Evolutionary conservation across 2,113 vertebrate genomes (phyloP).

Genomic region (Cnemophilus loriae): DNA sequence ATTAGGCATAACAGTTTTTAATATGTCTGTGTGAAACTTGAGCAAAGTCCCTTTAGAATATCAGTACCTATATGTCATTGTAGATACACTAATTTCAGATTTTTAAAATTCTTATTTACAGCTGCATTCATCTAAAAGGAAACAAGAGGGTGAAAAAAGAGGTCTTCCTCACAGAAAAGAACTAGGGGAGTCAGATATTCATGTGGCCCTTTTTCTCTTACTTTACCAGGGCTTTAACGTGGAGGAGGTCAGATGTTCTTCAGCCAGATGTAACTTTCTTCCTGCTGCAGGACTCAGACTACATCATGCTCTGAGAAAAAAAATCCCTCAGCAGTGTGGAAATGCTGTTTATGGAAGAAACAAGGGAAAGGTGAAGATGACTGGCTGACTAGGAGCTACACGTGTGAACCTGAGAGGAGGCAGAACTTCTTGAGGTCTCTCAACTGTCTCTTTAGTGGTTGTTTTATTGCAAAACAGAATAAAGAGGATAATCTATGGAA

Average conservation of each 20-base stretch:
- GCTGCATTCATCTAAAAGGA: not conserved
- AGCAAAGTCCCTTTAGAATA: not conserved
- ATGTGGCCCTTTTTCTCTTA: not conserved
- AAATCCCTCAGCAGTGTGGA: not conserved
- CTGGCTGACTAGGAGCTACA: not conserved
- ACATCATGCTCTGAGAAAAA: not conserved
- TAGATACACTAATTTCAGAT: not conserved
- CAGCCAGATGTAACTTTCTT: not conserved
- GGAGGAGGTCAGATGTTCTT: not conserved
- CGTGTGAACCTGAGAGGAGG: not conserved
- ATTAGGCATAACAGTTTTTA: not conserved
- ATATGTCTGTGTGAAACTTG: not conserved
- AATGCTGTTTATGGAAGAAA: not conserved
- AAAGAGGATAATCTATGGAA: not conserved
- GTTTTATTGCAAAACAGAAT: not conserved
- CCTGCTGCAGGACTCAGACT: rapidly evolving
- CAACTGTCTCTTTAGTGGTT: not conserved
- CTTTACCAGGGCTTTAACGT: not conserved
- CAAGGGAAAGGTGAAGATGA: not conserved
- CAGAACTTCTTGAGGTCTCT: not conserved
- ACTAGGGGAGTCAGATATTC: not conserved
- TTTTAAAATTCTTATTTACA: not conserved
- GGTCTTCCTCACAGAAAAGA: not conserved
- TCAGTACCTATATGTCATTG: not conserved
- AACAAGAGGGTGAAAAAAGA: not conserved